A percentile compares a stretch with the other conserved stretches of the same genome.
Evolutionary conservation across 1,140 invertebrate genomes (phyloP).

Genomic region (Thaumatotibia leucotreta): DNA sequence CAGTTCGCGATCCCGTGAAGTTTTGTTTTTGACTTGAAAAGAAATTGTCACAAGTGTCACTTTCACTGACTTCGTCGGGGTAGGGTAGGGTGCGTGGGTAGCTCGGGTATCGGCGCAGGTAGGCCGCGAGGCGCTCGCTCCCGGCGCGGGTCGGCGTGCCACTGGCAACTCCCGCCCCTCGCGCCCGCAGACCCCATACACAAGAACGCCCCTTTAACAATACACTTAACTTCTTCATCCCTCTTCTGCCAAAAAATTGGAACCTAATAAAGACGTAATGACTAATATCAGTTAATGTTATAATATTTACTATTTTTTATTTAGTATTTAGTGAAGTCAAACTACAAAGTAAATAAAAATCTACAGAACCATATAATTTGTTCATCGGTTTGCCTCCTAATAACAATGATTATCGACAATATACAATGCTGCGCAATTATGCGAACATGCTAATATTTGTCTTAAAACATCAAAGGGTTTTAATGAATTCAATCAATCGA

Average conservation of each 20-base stretch:
- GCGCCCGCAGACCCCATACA: constrained; percentile 39
- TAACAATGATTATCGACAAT: no score
- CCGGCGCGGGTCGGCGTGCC: constrained; percentile 45
- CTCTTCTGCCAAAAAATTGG: neutral
- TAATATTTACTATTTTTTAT: no score
- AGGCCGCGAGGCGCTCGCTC: constrained; percentile 42
- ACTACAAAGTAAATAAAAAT: no score
- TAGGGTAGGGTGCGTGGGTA: neutral
- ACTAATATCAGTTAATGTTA: no score
- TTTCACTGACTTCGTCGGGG: neutral
- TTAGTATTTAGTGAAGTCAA: no score
- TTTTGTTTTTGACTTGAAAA: neutral
- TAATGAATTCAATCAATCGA: neutral
- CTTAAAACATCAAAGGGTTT: neutral
- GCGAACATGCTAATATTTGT: no score
- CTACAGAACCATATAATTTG: no score
- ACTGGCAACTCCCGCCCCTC: constrained; percentile 38
- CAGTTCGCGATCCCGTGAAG: neutral
- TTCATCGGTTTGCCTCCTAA: no score
- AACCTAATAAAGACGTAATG: neutral
- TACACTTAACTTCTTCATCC: constrained; percentile 23
- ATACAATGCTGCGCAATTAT: no score
- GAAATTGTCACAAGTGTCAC: neutral
- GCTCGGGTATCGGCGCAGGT: constrained; percentile 18
- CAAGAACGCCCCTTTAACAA: constrained; percentile 48